Evolutionary conservation across 2,797 vertebrate species (phyloP), one percentile per base, ranked within the genome.

Genomic region (Eurystomus glaucurus): DNA sequence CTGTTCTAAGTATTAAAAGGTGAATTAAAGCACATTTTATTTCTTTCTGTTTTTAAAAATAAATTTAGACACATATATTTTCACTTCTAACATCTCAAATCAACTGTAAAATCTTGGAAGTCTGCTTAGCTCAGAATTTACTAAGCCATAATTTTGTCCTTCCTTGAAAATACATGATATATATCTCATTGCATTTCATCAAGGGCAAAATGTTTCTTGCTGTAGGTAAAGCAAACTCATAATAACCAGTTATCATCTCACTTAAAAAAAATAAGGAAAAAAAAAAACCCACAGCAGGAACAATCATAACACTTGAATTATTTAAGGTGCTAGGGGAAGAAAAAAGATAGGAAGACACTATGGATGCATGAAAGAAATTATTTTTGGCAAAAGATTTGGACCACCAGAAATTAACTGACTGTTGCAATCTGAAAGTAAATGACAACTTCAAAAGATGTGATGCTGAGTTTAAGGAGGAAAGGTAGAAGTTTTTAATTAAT

Each of bases 391-490:
- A 55, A 92, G 22, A 21, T 79, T 55, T 95, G 62, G 85, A 97
- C 96, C 94, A 96, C 58, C 64, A 97, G 68, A 93, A 96, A 83
- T 82, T 64, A 90, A 54, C 60, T 93, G 50, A 65, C 43, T 91
- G 51, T 93, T 91, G 55, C 62, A 94, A 64, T 20, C 64, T 79
- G 71, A 91, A 87, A 85, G 21, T 66, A 82, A 55, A 45, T n/a
- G 33, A 76, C 26, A 84, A 22, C 50, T 86, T 85, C 50, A 94
- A 68, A 78, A 37, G 16, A 26, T 50, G 26, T 64, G 61, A 43
- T 33, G 37, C 46, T 91, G 74, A 88, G 33, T 86, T 86, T 90
- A 70, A 46, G 25, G 41, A 66, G 20, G 43, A 90, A 86, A 86
- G 4, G 6, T 76, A 52, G 17, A 81, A 31, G 4, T 4, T 85